A percentile compares a stretch with the other conserved stretches of the same genome.
Evolutionary conservation across 92 coral and sea anemone genomes (phyloP).

Genomic region (Pocillopora grandis): DNA sequence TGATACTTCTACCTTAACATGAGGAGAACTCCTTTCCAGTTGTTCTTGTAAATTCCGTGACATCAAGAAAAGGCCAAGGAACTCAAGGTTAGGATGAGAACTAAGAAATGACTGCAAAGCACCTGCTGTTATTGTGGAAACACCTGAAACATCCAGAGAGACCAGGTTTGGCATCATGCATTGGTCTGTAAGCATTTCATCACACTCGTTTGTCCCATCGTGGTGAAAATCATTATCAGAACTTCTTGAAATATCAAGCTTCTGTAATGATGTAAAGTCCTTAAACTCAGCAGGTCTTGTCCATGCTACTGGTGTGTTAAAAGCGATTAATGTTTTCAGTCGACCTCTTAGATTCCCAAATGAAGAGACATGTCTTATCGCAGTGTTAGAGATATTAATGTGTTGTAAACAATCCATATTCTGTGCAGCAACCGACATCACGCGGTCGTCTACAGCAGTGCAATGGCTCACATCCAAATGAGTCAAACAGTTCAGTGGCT

Average conservation of each 20-base stretch:
- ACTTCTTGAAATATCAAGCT: conserved; percentile 73
- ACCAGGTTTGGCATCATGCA: conserved; percentile 43
- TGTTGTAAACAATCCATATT: conserved; percentile 48
- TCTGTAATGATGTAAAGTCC: conserved; percentile 48
- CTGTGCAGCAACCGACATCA: conserved; percentile 40
- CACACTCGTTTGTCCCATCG: conserved; percentile 40
- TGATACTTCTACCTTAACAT: conserved; percentile 57
- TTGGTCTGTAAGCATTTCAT: conserved; percentile 38
- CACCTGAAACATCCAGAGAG: conserved; percentile 71
- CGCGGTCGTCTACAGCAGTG: conserved; percentile 36
- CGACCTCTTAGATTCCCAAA: conserved; percentile 50
- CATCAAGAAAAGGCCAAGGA: conserved; percentile 75
- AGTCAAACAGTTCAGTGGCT: conserved; percentile 47
- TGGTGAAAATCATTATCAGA: conserved; percentile 39
- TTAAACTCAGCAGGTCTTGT: conserved; percentile 60
- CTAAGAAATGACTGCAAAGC: conserved; percentile 57
- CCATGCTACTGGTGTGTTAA: conserved; percentile 72
- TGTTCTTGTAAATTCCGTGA: conserved; percentile 39
- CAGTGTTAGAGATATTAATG: conserved; percentile 66
- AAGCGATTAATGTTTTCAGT: conserved; percentile 65
- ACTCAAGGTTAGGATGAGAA: conserved; percentile 70
- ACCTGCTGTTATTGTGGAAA: conserved; percentile 36
- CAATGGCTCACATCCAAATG: conserved; percentile 59
- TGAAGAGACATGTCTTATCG: conserved; percentile 46
- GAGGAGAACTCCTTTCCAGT: neutral